phyloP scores from a whole-genome alignment of 2,113 vertebrate species.

The Dipodomys spectabilis region DNA sequence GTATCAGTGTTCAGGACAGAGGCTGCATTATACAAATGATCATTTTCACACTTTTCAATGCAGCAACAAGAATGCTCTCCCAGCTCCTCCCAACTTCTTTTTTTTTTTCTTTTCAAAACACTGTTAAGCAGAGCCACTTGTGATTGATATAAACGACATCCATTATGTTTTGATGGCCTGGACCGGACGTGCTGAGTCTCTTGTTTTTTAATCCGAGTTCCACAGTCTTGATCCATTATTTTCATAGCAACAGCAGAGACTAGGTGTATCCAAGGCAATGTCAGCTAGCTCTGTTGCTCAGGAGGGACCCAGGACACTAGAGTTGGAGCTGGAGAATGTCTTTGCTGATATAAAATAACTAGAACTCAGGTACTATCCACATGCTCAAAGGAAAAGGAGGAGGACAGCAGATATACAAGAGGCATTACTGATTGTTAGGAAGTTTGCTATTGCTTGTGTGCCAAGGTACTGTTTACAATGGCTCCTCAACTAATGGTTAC shows the following conservation, averaged over 20 bases:
- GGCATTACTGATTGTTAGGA: neutral
- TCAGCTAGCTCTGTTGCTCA: neutral
- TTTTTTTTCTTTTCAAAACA: neutral
- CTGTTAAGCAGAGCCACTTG: constrained; percentile 47
- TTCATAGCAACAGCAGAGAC: neutral
- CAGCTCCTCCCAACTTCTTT: neutral
- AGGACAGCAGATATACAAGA: neutral
- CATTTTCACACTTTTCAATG: constrained; percentile 60
- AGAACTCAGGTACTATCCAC: neutral
- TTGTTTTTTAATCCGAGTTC: neutral
- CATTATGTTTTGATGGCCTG: constrained; percentile 46
- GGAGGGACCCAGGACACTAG: neutral
- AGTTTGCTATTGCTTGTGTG: neutral
- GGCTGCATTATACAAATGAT: constrained; percentile 52
- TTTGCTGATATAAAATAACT: neutral
- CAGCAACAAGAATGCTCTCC: constrained; percentile 4
- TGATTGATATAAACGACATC: constrained; percentile 1
- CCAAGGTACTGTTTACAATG: neutral
- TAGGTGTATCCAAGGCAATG: neutral
- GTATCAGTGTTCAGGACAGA: constrained; percentile 17
- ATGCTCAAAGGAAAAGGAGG: neutral
- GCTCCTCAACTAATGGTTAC: neutral
- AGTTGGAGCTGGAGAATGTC: neutral
- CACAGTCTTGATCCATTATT: neutral
- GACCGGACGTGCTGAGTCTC: neutral